Evolutionary conservation across 1,140 invertebrate genomes (phyloP), one percentile per base, ranked within the genome.

Genomic region (Drosophila burlai): DNA sequence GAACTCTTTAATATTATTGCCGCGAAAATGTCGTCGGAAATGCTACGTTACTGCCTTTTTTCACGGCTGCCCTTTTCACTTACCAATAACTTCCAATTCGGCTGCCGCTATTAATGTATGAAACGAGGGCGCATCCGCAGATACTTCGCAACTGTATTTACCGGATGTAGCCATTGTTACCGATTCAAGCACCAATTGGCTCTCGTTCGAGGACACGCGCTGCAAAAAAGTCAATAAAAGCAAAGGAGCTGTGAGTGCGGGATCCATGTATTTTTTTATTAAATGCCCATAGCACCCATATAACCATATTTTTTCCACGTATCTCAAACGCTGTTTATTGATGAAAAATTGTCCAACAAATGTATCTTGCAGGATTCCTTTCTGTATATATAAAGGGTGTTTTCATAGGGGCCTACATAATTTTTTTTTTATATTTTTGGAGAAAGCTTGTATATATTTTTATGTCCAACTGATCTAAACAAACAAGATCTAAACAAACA

Each of bases 111-210:
- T 95, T 34, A 95, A 95, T 2, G 97, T 98, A 92, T 97, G 96
- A 93, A 98, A 98, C 49, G 96, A 97, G 7, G 97, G 97, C 26
- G 96, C 96, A 93, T 98, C 97, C 2, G 96, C 96, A 4, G 96
- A 97, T 63, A 97, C 96, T 93, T 97, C 97, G 92, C 97, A 97
- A 67, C 95, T 96, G 93, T 96, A 97, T 59, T 93, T 93, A 13
- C 96, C 96, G 59, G 95, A 94, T 24, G 96, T 95, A 43, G 94
- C 94, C 72, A 94, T 93, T 80, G 94, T 93, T 49, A 96, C 94
- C 68, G 94, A 92, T 69, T 93, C 94, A 54, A 96, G 91, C 18
- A 94, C 94, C 50, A 96, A 94, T 89, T 95, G 94, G 62, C 95
- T 95, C 76, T 94, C 94, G 79, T 95, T 95, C 67, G 95, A 96